Evolutionary conservation across 2,797 vertebrate genomes (phyloP).

Genomic region (Huso huso): DNA sequence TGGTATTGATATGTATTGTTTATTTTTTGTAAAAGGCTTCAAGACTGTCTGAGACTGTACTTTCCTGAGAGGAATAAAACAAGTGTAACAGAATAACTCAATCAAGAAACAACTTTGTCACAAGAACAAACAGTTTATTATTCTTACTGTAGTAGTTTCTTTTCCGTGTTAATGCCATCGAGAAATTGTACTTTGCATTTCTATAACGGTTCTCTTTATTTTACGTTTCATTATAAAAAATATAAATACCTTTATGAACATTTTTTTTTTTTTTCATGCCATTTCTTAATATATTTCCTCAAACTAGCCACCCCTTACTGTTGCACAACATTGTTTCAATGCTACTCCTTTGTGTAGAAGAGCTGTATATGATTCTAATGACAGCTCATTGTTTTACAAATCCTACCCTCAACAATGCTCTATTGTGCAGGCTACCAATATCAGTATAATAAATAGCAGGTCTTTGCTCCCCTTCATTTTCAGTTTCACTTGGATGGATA

Average conservation of each 20-base stretch:
- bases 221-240: not conserved
- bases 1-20: no score
- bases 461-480: not conserved
- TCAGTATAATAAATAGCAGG: slow-evolving; percentile 50
- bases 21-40: no score
- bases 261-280: not conserved
- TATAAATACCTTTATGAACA: not conserved
- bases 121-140: no score
- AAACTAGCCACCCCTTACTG: no score
- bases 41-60: no score
- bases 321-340: no score
- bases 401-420: slow-evolving; percentile 62
- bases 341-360: no score
- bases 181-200: slow-evolving; percentile 17
- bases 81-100: no score
- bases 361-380: not conserved
- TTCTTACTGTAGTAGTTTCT: no score
- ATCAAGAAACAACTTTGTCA: no score
- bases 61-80: no score
- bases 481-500: not conserved
- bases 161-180: no score
- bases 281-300: not conserved
- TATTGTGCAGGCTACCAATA: slow-evolving; percentile 48
- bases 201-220: not conserved
- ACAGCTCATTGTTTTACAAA: slow-evolving; percentile 54